Conservation (phyloP, 2,888 invertebrate species). For the Drosophila nr. perissopoda region DNA sequence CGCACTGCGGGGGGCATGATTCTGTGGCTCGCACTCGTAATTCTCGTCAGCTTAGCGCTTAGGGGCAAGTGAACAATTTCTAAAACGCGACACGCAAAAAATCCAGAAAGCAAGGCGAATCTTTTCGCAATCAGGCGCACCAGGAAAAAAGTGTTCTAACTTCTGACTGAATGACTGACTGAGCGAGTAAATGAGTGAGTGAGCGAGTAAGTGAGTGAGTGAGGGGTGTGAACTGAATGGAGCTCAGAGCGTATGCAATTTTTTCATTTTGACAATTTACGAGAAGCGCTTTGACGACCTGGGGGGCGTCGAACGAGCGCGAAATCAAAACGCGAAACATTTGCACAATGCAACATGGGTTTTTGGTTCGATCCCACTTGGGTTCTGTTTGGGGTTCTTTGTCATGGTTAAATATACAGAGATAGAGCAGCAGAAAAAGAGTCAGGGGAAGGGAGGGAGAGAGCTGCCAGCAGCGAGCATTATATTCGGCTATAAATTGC, state of each 20-base stretch:
- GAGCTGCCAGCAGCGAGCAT: conserved; percentile 50
- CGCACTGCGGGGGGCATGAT: conserved; percentile 47
- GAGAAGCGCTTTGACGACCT: conserved; percentile 45
- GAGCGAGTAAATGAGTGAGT: conserved; percentile 29
- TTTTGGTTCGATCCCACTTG: conserved; percentile 6
- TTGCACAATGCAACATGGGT: conserved; percentile 47
- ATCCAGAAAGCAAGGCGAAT: conserved; percentile 40
- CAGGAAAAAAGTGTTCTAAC: conserved; percentile 50
- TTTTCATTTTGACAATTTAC: conserved; percentile 64
- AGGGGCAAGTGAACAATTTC: conserved; percentile 34
- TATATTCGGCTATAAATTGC: conserved; percentile 78
- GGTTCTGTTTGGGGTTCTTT: conserved; percentile 4
- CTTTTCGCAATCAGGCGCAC: conserved; percentile 48
- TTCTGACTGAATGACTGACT: conserved; percentile 55
- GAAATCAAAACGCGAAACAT: conserved; percentile 64
- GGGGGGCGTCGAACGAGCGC: conserved; percentile 36
- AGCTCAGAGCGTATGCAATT: conserved; percentile 42
- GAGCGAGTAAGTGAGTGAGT: conserved; percentile 8
- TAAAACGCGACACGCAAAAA: conserved; percentile 26
- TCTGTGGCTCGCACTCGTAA: conserved; percentile 21
- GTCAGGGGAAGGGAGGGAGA: conserved; percentile 3
- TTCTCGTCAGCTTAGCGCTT: conserved; percentile 45
- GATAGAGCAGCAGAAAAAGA: neutral
- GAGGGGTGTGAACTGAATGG: conserved; percentile 25
- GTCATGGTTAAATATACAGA: conserved; percentile 26